Conservation (phyloP, 2,888 invertebrate genomes). For the Calliphora vomitoria region DNA sequence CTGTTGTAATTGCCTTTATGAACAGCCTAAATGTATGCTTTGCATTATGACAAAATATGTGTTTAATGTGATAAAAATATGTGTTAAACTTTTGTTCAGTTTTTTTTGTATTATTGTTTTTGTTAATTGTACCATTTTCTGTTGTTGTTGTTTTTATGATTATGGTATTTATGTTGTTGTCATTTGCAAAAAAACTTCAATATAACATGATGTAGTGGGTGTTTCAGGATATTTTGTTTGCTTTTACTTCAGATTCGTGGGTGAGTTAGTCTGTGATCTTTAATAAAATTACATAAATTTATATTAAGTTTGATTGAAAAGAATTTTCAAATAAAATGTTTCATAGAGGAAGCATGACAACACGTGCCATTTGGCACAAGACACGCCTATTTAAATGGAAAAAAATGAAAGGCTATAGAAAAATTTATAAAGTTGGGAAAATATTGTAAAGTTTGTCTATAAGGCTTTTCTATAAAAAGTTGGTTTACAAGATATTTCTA, state of each 20-base stretch:
- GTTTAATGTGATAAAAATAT: background rate
- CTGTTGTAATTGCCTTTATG: background rate
- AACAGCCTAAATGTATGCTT: conserved; percentile 39
- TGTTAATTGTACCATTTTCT: background rate
- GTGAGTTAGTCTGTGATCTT: background rate
- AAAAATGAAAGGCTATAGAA: too few species aligned
- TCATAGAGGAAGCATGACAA: background rate
- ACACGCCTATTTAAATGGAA: too few species aligned
- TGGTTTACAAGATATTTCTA: too few species aligned
- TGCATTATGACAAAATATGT: background rate
- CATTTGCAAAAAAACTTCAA: background rate
- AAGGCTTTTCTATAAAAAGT: too few species aligned
- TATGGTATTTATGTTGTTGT: background rate
- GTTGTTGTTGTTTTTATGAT: background rate
- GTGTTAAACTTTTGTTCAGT: background rate
- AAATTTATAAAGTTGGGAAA: too few species aligned
- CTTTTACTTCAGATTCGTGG: background rate
- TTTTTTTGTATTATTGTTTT: conserved; percentile 1
- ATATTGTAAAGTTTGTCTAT: too few species aligned
- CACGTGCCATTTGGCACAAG: background rate
- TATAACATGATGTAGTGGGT: background rate
- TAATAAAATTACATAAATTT: background rate
- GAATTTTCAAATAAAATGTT: too few species aligned
- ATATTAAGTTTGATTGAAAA: background rate
- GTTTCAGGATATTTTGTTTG: background rate